phyloP scores from a whole-genome alignment of 2,888 invertebrate species.

The Tolmerus cingulatus region DNA sequence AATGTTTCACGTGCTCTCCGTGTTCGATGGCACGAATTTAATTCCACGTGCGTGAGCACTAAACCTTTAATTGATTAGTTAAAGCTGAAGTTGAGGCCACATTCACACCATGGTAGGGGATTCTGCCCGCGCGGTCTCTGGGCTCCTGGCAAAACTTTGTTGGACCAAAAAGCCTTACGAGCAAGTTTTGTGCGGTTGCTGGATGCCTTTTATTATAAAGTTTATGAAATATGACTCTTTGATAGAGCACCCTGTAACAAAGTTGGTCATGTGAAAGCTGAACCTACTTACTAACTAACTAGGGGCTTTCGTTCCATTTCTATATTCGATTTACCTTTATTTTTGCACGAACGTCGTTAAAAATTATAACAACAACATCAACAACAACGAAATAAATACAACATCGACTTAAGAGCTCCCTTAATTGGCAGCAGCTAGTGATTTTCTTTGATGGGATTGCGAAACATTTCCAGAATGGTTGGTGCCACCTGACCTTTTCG shows the following conservation, averaged over 20 bases:
- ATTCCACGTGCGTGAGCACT: constrained; percentile 47
- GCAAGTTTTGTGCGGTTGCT: not conserved
- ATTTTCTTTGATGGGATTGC: not conserved
- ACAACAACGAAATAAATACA: not conserved
- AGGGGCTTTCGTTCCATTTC: not conserved
- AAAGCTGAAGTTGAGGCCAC: constrained; percentile 8
- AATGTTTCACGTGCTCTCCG: constrained; percentile 40
- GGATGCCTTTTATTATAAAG: not conserved
- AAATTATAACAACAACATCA: not conserved
- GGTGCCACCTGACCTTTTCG: not conserved
- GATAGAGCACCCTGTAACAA: not conserved
- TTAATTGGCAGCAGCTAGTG: not conserved
- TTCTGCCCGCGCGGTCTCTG: not conserved
- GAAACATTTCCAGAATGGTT: not conserved
- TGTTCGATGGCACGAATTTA: constrained; percentile 31
- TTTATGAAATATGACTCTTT: constrained; percentile 30
- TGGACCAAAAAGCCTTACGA: not conserved
- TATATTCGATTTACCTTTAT: not conserved
- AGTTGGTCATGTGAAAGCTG: constrained; percentile 12
- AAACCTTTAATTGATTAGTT: constrained; percentile 47
- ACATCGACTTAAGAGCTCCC: not conserved
- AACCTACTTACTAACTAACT: not conserved
- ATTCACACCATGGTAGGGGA: not conserved
- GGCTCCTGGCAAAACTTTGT: not conserved
- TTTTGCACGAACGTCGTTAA: not conserved